phyloP scores from a whole-genome alignment of 2,888 invertebrate genomes.

The Elysia crispata region DNA sequence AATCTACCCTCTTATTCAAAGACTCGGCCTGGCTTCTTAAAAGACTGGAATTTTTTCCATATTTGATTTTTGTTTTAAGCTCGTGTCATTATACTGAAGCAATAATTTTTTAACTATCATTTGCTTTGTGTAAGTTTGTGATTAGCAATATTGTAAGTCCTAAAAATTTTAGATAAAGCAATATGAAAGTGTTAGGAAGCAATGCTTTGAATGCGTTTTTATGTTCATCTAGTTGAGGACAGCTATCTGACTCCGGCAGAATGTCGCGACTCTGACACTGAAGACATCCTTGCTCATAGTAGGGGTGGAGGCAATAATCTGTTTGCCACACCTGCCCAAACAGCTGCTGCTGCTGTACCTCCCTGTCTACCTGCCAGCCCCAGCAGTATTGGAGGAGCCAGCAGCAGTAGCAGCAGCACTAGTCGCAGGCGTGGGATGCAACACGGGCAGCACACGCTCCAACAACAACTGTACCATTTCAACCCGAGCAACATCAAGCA shows the following conservation, averaged over 20 bases:
- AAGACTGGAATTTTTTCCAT: too few relatives aligned
- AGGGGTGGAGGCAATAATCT: constrained; percentile 16
- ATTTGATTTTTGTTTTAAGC: too few relatives aligned
- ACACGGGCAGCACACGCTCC: constrained; percentile 2
- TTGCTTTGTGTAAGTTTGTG: too few relatives aligned
- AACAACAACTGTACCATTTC: constrained; percentile 45
- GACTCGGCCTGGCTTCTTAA: too few relatives aligned
- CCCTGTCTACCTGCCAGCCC: constrained; percentile 42
- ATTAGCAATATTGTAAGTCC: too few relatives aligned
- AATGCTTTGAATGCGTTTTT: too few relatives aligned
- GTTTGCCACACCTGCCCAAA: not conserved
- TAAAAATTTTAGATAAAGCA: too few relatives aligned
- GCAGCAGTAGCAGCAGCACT: constrained; percentile 31
- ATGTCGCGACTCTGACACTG: constrained; percentile 67
- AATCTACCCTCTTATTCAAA: too few relatives aligned
- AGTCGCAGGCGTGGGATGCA: constrained; percentile 5
- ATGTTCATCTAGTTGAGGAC: constrained; percentile 72
- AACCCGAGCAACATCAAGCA: constrained; percentile 72
- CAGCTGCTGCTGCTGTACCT: constrained; percentile 36
- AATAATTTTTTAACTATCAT: too few relatives aligned
- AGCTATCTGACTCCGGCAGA: constrained; percentile 88
- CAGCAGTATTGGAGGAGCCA: constrained; percentile 43
- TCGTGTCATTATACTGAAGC: too few relatives aligned
- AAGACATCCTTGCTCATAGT: constrained; percentile 53
- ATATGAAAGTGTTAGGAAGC: too few relatives aligned